Base-by-base conservation (phyloP, 2,888 invertebrate species). In the Eilema griseolum region DNA sequence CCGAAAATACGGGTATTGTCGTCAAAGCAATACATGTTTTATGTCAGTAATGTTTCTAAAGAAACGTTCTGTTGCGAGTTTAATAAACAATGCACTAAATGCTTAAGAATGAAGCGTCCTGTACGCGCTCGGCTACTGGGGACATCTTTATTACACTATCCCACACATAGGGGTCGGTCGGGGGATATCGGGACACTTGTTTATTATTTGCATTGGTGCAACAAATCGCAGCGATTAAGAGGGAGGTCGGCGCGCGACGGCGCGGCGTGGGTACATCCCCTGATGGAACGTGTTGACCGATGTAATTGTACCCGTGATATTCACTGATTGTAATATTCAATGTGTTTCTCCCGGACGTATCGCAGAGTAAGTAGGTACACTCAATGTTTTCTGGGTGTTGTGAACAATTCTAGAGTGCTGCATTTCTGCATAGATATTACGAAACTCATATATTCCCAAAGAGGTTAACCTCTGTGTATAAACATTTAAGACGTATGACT, bases 171-270 rank as follows among this genome's bases (percentile, higher is more conserved):
- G 41, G 28, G 41, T 52, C 5, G 46, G 2, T 3, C 3, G 12
- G 37, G 37, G 12, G 12, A 1, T 4, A 20, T 0, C 20, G 26
- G 41, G 26, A 26, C 26, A n/a, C 20, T 63, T 46, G 46, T 46
- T 28, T 52, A 64, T 52, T 64, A 64, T 64, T 52, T 64, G 46
- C 63, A 64, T 52, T n/a, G 20, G 46, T 37, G 14, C 37, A 23
- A 62, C 61, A 62, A 62, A 62, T 62, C 61, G 24, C 37, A 16
- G 64, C n/a, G n/a, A 64, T 52, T 64, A 52, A 37, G 23, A 62
- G 62, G 62, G 62, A 37, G 24, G 10, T 16, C 14, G 11, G 23
- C 24, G 62, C 37, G 16, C 12, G 33, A 23, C 23, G 5, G n/a
- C n/a, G n/a, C n/a, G n/a, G n/a, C n/a, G 8, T 14, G 62, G 0